A percentile compares a stretch with the other conserved stretches of the same genome.
These are phyloP conservation scores for Sebastes iracundus DNA, from an alignment of 2,797 vertebrate genomes.

Conservation along the genomic window DNA sequence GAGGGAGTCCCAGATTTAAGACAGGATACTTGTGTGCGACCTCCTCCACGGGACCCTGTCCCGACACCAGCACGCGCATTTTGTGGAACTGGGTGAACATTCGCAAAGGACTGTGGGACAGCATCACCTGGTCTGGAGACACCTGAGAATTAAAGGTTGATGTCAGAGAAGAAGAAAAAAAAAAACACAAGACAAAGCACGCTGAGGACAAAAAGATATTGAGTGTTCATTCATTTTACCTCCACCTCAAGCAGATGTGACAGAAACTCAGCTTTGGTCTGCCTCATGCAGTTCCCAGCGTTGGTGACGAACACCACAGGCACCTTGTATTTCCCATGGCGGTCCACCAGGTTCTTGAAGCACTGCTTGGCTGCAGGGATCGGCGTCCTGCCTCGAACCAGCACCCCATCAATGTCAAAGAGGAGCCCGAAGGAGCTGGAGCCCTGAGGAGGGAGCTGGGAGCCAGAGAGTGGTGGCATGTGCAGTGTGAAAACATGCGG, in stretches of 20 bases:
- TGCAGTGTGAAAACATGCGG: not conserved
- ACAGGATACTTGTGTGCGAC: conserved; percentile 93
- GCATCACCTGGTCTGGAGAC: conserved; percentile 92
- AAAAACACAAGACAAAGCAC: not conserved
- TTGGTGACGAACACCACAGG: conserved; percentile 97
- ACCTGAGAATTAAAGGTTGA: conserved; percentile 79
- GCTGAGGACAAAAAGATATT: not conserved
- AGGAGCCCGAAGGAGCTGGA: conserved; percentile 88
- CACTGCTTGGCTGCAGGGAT: conserved; percentile 91
- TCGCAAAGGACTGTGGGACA: conserved; percentile 94
- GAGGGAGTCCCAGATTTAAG: not conserved
- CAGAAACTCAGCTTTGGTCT: conserved; percentile 89
- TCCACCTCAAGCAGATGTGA: conserved; percentile 88
- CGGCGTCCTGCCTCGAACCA: conserved; percentile 89
- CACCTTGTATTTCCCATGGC: conserved; percentile 85
- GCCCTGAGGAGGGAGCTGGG: conserved; percentile 44
- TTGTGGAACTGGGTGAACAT: conserved; percentile 90
- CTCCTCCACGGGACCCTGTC: conserved; percentile 91
- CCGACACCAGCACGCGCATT: conserved; percentile 90
- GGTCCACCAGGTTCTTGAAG: conserved; percentile 86
- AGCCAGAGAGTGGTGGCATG: not conserved
- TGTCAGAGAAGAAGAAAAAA: not conserved
- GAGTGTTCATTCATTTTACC: conserved; percentile 73
- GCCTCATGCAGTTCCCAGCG: conserved; percentile 91
- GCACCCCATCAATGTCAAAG: conserved; percentile 95